Conservation (phyloP, 2,113 vertebrate genomes). For the Gadus chalcogrammus region DNA sequence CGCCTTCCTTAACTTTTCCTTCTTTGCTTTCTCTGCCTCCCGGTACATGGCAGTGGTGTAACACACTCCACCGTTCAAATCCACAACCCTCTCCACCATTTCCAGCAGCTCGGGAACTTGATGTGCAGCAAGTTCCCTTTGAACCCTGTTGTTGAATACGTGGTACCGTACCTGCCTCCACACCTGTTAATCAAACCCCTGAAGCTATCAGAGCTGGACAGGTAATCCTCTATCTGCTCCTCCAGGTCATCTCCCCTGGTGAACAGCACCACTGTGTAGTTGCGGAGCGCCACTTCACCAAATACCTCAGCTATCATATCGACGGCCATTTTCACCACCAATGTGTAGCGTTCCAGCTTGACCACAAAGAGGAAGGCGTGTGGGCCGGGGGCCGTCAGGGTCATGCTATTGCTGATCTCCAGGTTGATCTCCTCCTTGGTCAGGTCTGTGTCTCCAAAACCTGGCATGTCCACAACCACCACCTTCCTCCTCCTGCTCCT, state of each 20-base stretch:
- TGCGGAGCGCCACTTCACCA: slow-evolving; percentile 57
- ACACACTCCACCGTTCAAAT: slow-evolving; percentile 41
- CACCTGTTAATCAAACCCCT: slow-evolving; percentile 63
- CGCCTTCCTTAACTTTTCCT: too few species aligned
- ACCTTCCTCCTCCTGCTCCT: slow-evolving; percentile 46
- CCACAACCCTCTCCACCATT: slow-evolving; percentile 67
- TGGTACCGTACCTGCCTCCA: slow-evolving; percentile 72
- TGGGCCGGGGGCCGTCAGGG: slow-evolving; percentile 64
- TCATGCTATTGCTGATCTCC: slow-evolving; percentile 70
- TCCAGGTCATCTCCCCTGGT: slow-evolving; percentile 70
- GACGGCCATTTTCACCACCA: slow-evolving; percentile 51
- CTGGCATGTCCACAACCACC: slow-evolving; percentile 71
- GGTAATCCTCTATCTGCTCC: slow-evolving; percentile 56
- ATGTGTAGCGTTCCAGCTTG: slow-evolving; percentile 69
- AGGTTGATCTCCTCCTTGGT: slow-evolving; percentile 44
- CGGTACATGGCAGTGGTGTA: slow-evolving; percentile 65
- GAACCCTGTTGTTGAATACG: too few species aligned
- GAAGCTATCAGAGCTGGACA: slow-evolving; percentile 53
- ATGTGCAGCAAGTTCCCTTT: too few species aligned
- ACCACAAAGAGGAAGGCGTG: slow-evolving; percentile 74
- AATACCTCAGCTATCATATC: slow-evolving; percentile 60
- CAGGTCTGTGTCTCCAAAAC: slow-evolving; percentile 73
- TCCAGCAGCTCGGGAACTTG: slow-evolving; percentile 59
- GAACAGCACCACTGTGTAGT: slow-evolving; percentile 72
- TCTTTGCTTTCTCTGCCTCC: slow-evolving; percentile 57